These are phyloP conservation scores for Rhipidura dahli DNA, from an alignment of 2,113 vertebrate genomes.

Conservation along the genomic window DNA sequence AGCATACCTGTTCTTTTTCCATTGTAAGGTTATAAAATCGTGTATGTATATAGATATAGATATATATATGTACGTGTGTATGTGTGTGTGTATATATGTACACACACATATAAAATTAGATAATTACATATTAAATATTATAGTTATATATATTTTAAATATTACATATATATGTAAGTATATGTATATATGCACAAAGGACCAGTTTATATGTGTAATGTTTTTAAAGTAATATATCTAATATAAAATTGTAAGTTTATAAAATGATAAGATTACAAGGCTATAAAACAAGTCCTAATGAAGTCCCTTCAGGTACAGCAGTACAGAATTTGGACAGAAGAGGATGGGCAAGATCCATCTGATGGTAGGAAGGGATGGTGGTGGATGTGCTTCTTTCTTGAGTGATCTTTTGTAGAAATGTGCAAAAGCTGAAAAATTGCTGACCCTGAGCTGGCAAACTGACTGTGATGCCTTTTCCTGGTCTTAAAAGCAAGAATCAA, in stretches of 20 bases:
- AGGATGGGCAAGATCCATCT: background rate
- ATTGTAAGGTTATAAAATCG: background rate
- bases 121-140: background rate
- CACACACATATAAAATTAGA: background rate
- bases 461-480: background rate
- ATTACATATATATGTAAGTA: accelerated
- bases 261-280: background rate
- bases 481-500: too few species aligned
- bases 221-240: background rate
- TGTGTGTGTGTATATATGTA: background rate
- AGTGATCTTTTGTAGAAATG: background rate
- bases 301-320: background rate
- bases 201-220: background rate
- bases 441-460: background rate
- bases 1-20: background rate
- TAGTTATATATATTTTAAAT: background rate
- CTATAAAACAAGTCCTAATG: background rate
- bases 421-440: background rate
- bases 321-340: background rate
- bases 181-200: background rate
- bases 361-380: background rate
- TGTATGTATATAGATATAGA: background rate
- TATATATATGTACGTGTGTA: too few species aligned
- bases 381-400: background rate
- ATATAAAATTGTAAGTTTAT: background rate